These are phyloP conservation scores for Aphis gossypii DNA, from an alignment of 1,140 invertebrate genomes.

Conservation along the genomic window DNA sequence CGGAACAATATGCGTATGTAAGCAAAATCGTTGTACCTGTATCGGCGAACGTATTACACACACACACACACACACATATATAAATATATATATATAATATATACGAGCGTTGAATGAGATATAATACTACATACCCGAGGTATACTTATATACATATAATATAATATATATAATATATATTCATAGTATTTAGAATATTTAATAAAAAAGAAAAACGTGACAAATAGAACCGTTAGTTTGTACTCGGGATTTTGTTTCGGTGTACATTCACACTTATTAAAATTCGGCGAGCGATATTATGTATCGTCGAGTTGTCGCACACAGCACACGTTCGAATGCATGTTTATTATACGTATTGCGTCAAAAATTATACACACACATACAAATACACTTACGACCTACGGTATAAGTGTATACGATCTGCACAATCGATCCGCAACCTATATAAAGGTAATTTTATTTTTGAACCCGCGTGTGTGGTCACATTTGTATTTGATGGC, in stretches of 20 bases:
- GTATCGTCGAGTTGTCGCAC: background rate
- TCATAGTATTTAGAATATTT: background rate
- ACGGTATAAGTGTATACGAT: background rate
- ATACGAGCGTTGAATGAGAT: background rate
- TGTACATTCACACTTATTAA: background rate
- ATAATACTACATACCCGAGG: background rate
- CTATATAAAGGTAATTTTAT: background rate
- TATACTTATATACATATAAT: background rate
- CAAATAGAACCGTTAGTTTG: background rate
- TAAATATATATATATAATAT: too few species aligned
- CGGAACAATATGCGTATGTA: background rate
- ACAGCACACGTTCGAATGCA: background rate
- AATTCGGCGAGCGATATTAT: background rate
- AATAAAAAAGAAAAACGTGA: background rate
- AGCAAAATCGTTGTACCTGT: background rate
- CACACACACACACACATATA: too few species aligned
- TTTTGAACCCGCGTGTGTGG: background rate
- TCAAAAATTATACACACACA: background rate
- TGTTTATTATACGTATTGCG: background rate
- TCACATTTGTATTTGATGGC: slow-evolving; percentile 1
- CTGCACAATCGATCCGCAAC: background rate
- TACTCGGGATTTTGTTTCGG: background rate
- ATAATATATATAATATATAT: background rate
- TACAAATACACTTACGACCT: background rate
- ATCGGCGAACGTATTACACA: background rate